Evolutionary conservation across 2,113 vertebrate species (phyloP), one percentile per base, ranked within the genome.

Genomic region (Corynorhinus townsendii): DNA sequence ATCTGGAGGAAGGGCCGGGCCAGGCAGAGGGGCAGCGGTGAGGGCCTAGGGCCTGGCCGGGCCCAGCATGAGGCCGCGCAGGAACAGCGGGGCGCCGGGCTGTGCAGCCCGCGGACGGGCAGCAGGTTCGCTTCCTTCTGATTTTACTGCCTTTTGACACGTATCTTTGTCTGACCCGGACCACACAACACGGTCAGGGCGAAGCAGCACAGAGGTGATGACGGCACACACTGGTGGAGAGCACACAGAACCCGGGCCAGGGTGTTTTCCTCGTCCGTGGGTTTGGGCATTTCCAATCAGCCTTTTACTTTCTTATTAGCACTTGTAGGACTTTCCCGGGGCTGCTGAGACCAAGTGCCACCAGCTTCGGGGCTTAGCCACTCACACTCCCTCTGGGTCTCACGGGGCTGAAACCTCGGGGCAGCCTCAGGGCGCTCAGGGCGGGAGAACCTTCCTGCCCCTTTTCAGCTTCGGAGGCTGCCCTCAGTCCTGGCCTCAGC

Each of bases 171-270:
- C 69, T 33, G 7, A 76, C 43, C 26, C 0, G 6, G 40, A 26
- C 59, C 76, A 11, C 49, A 22, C 69, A 9, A 33, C 24, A 22
- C 6, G 12, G 5, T n/a, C 15, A 35, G 49, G 22, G 0, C 30
- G 62, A 35, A 15, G 52, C 52, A 30, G 24, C 7, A 49, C 24
- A 3, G 22, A 19, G 7, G 26, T 20, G 20, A 26, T 14, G 38
- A 17, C 24, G 9, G 24, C n/a, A 19, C 16, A 6, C 2, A 1
- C 11, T 0, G 49, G 56, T 7, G 49, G 68, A 5, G 0, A 11
- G 85, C 8, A 3, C n/a, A 14, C 3, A 4, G 6, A 26, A 35
- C n/a, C 66, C 0, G 28, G 40, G 35, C 43, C 4, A 0, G 24
- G 7, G 7, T 0, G 1, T 6, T 7, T 11, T 40, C 12, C 1